Conservation (phyloP, 2,888 invertebrate species). For the Lucinisca nassula region DNA sequence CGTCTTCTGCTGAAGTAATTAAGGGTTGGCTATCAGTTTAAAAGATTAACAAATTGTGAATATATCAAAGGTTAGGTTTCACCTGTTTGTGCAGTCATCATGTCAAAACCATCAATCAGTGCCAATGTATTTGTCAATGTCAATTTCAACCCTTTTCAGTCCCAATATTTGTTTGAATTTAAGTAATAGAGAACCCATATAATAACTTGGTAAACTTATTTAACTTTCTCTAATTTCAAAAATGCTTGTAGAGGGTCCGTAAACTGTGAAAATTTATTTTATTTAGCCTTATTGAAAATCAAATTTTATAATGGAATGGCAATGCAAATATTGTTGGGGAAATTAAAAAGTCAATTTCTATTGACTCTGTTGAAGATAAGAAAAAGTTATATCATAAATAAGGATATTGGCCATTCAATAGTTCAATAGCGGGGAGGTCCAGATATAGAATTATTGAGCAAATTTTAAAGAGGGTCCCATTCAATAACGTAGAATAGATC, state of each 20-base stretch:
- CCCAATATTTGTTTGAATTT: slow-evolving; percentile 64
- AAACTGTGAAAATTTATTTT: slow-evolving; percentile 59
- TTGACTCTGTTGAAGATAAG: slow-evolving; percentile 17
- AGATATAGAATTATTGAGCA: neutral
- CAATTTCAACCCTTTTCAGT: slow-evolving; percentile 49
- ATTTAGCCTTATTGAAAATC: slow-evolving; percentile 45
- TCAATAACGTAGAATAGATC: neutral
- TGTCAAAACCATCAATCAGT: slow-evolving; percentile 64
- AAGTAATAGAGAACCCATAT: slow-evolving; percentile 54
- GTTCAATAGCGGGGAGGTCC: neutral
- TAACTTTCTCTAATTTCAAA: slow-evolving; percentile 38
- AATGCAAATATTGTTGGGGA: slow-evolving; percentile 52
- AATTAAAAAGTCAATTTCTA: slow-evolving; percentile 41
- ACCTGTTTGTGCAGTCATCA: slow-evolving; percentile 24
- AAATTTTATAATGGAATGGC: slow-evolving; percentile 36
- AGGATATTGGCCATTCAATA: neutral
- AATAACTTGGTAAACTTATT: slow-evolving; percentile 13
- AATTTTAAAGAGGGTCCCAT: neutral
- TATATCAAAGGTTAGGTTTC: slow-evolving; percentile 20
- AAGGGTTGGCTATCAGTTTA: neutral
- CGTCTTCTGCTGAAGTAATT: neutral
- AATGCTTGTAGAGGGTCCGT: slow-evolving; percentile 48
- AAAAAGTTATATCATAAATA: slow-evolving; percentile 21
- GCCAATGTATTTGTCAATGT: slow-evolving; percentile 63
- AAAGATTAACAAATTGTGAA: slow-evolving; percentile 9